Base-by-base conservation (phyloP, 2,888 invertebrate genomes). In the Mesorhabditis sp. region DNA sequence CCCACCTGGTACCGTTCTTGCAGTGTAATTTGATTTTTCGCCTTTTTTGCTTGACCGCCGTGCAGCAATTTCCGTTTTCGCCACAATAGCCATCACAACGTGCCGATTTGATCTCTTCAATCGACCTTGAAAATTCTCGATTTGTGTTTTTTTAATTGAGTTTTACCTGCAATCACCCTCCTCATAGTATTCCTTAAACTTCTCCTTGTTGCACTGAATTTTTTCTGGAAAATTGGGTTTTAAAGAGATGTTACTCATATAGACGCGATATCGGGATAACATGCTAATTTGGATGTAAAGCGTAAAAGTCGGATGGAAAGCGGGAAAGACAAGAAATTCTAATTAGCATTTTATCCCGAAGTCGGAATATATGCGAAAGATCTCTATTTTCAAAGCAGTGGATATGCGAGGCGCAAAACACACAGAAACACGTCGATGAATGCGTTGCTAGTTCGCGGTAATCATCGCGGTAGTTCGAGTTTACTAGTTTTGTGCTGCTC, bases 11-110 rank as follows among this genome's bases (percentile, higher is more conserved):
- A 43, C 82, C 82, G 69, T 82, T 76, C 44, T 75, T 77, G 72
- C 82, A 82, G 43, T 72, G 73, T 78, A 83, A 77, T 65, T 80
- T 79, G 10, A 83, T 79, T 64, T 75, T 72, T 44, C 83, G 66
- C 67, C 75, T 74, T 67, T 82, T 80, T 41, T 73, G 74, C 70
- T 79, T 77, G 6, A 82, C 80, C 58, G 82, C 80, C 42, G 71
- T 69, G 65, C 83, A 83, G 70, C 82, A 80, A 67, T 68, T 70
- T 65, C 73, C 74, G 42, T 69, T 75, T 15, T 76, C 76, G 3
- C 83, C 83, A 71, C 83, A 83, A 69, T 76, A 81, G 4, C 83
- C 83, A 58, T 71, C 69, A 66, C 83, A 83, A 44, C 75, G 67
- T 4, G 80, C 82, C 45, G 76, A 82, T 66, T 82, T 82, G 61